Evolutionary conservation across 1,140 invertebrate species (phyloP).

Genomic region (Calycopis cecrops): DNA sequence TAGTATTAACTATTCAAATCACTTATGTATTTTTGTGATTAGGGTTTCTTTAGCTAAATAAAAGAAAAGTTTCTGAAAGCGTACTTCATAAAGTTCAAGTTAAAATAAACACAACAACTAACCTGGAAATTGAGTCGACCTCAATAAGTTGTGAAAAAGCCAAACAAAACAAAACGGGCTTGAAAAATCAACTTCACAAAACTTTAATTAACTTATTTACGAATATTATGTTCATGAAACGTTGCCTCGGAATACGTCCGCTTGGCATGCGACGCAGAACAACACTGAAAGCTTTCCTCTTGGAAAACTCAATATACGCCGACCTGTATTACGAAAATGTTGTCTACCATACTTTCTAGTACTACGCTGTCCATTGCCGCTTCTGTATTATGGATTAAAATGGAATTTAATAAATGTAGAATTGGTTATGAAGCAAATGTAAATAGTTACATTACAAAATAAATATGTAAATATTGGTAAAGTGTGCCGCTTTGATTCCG

Average conservation of each 20-base stretch:
- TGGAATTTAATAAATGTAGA: constrained; percentile 12
- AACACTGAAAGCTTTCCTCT: constrained; percentile 38
- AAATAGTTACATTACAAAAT: background rate
- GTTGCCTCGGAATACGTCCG: constrained; percentile 24
- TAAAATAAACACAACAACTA: constrained; percentile 14
- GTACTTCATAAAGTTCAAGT: too few relatives aligned
- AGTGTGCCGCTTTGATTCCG: constrained; percentile 30
- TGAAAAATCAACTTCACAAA: constrained; percentile 34
- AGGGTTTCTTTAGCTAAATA: too few relatives aligned
- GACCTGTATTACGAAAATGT: constrained; percentile 16
- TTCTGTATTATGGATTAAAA: background rate
- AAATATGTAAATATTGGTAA: constrained; percentile 19
- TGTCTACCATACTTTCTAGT: background rate
- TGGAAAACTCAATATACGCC: constrained; percentile 29
- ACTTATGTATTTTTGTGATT: too few relatives aligned
- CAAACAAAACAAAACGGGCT: background rate
- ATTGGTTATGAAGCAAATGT: constrained; percentile 15
- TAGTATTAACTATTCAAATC: too few relatives aligned
- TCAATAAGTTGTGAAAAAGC: background rate
- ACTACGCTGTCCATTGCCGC: constrained; percentile 27
- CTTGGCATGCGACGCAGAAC: constrained; percentile 24
- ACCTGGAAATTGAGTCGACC: constrained; percentile 15
- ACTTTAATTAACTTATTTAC: constrained; percentile 42
- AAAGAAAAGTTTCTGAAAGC: too few relatives aligned
- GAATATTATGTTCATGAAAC: constrained; percentile 27